A percentile compares a stretch with the other conserved stretches of the same genome.
Conservation (phyloP, 2,888 invertebrate genomes). For the Stenodera caucasica region DNA sequence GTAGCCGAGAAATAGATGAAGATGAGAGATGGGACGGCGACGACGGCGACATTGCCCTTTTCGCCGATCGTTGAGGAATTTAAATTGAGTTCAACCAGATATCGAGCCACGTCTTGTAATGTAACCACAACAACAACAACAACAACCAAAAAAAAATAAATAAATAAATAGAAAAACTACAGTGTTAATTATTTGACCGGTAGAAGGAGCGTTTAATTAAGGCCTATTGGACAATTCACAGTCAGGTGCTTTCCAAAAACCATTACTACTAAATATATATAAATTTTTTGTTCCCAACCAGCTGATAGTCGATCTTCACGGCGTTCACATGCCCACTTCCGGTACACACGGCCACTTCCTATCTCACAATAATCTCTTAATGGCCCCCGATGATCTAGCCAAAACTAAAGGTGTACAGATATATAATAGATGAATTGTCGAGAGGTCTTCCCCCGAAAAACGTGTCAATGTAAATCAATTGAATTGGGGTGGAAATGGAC, state of each 20-base stretch:
- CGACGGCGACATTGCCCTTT: constrained; percentile 5
- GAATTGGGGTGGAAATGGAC: constrained; percentile 51
- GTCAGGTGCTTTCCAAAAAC: neutral
- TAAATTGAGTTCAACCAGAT: constrained; percentile 5
- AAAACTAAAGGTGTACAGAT: constrained; percentile 41
- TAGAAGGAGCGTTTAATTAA: neutral
- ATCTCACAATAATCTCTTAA: constrained; percentile 47
- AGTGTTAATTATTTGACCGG: constrained; percentile 4
- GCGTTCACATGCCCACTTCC: constrained; percentile 46
- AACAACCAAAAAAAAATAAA: neutral
- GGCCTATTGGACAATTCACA: neutral
- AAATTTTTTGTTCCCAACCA: constrained; percentile 18
- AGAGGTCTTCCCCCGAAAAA: too few relatives aligned
- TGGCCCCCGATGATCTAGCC: constrained; percentile 45
- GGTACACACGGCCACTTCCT: constrained; percentile 45
- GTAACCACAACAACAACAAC: too few relatives aligned
- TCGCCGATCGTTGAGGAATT: constrained; percentile 6
- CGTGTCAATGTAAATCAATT: constrained; percentile 57
- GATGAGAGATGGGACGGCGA: constrained; percentile 2
- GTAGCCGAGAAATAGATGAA: constrained; percentile 5
- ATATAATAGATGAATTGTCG: too few relatives aligned
- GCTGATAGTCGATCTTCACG: constrained; percentile 48
- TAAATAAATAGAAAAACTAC: neutral
- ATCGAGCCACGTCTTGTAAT: neutral
- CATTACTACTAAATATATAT: neutral